Conservation (phyloP, 1,140 invertebrate species). For the Cotesia chilonis region DNA sequence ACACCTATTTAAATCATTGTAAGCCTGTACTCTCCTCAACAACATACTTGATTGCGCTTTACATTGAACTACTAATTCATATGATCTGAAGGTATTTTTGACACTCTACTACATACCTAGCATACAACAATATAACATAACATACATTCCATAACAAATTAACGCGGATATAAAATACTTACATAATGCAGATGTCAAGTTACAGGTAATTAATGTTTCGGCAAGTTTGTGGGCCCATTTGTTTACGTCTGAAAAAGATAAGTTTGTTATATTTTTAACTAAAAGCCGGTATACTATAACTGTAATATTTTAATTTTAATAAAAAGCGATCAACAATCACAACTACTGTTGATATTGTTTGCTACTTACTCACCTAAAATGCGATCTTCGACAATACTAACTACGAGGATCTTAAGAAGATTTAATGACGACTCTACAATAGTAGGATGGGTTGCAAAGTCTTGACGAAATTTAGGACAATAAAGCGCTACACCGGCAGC, state of each 20-base stretch:
- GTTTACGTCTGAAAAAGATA: slow-evolving; percentile 54
- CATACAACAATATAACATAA: no score
- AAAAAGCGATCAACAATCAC: slow-evolving; percentile 18
- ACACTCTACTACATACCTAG: no score
- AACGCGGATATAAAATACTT: slow-evolving; percentile 47
- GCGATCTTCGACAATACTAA: slow-evolving; percentile 51
- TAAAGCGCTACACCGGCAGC: slow-evolving; percentile 68
- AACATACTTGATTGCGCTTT: no score
- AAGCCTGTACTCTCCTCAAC: background rate
- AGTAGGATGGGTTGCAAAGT: slow-evolving; percentile 56
- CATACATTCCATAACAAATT: background rate
- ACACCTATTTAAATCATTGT: no score
- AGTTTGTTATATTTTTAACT: slow-evolving; percentile 12
- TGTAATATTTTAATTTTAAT: slow-evolving; percentile 5
- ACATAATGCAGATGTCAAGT: slow-evolving; percentile 57
- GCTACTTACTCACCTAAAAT: slow-evolving; percentile 51
- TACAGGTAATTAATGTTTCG: slow-evolving; percentile 62
- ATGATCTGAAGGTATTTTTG: no score
- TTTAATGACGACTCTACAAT: slow-evolving; percentile 42
- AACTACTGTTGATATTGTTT: background rate
- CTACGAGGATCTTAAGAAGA: slow-evolving; percentile 52
- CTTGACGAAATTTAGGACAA: slow-evolving; percentile 67
- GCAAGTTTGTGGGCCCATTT: slow-evolving; percentile 59
- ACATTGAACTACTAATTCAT: no score
- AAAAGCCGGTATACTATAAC: no score